Evolutionary conservation across 2,113 vertebrate species (phyloP).

Genomic region (Gallinago jamesoni): DNA sequence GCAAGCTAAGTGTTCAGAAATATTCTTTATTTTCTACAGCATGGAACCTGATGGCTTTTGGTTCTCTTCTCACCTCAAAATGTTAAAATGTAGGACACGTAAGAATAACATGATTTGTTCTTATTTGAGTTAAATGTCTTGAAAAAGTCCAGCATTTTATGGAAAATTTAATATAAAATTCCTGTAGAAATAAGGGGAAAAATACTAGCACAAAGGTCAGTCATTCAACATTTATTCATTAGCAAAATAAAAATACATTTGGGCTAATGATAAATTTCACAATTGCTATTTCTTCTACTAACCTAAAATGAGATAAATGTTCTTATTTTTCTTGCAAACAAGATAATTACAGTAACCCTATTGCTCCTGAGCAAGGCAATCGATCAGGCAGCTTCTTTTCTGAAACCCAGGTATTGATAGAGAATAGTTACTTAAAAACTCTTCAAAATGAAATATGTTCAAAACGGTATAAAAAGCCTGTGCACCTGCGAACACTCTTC

Average conservation of each 20-base stretch:
- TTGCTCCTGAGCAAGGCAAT: neutral
- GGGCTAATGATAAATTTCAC: slow-evolving; percentile 1
- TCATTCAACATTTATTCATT: neutral
- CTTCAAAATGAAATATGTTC: neutral
- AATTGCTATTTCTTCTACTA: neutral
- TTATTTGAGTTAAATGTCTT: neutral
- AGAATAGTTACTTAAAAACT: neutral
- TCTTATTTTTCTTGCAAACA: slow-evolving; percentile 42
- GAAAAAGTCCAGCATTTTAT: neutral
- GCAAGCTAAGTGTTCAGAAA: neutral
- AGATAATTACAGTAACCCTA: slow-evolving; percentile 31
- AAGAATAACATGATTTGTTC: neutral
- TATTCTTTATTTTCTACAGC: neutral
- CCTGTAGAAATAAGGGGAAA: neutral
- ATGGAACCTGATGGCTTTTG: neutral
- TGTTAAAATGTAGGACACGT: neutral
- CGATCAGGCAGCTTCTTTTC: neutral
- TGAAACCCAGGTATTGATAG: neutral
- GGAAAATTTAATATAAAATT: neutral
- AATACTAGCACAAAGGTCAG: neutral
- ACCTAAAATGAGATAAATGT: slow-evolving; percentile 20
- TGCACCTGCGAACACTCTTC: neutral
- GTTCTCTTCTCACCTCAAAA: neutral
- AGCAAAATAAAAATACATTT: slow-evolving; percentile 4
- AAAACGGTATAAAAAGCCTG: neutral